phyloP scores from a whole-genome alignment of 2,113 vertebrate species.

The Trinectes maculatus region DNA sequence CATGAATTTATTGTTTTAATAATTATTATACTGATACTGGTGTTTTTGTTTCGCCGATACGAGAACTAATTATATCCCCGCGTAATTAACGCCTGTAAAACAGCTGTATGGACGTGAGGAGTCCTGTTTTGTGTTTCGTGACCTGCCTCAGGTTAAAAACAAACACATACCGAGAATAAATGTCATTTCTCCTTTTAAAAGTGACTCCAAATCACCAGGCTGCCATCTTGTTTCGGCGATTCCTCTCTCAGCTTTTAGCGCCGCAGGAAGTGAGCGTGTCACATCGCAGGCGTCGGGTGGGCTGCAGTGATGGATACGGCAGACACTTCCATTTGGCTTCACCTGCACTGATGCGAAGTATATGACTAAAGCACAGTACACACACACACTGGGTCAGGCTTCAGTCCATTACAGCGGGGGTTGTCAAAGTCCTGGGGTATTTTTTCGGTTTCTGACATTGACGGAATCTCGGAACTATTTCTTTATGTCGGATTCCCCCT shows the following conservation, averaged over 20 bases:
- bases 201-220: neutral
- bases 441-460: neutral
- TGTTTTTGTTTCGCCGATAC: too few relatives aligned
- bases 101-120: too few relatives aligned
- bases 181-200: neutral
- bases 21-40: too few relatives aligned
- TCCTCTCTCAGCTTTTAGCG: conserved; percentile 12
- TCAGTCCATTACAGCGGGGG: conserved; percentile 23
- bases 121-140: too few relatives aligned
- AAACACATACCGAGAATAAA: too few relatives aligned
- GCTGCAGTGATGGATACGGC: conserved; percentile 28
- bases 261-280: conserved; percentile 13
- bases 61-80: too few relatives aligned
- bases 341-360: conserved; percentile 36
- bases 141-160: too few relatives aligned
- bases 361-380: conserved; percentile 29
- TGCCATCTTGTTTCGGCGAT: neutral
- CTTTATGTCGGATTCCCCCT: neutral
- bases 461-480: neutral
- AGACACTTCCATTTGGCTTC: conserved; percentile 40
- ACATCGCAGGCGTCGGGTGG: conserved; percentile 12
- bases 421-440: neutral
- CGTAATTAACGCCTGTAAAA: too few relatives aligned
- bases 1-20: too few relatives aligned
- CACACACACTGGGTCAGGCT: conserved; percentile 11